Evolutionary conservation across 2,888 invertebrate species (phyloP), one percentile per base, ranked within the genome.

Genomic region (Myathropa florea): DNA sequence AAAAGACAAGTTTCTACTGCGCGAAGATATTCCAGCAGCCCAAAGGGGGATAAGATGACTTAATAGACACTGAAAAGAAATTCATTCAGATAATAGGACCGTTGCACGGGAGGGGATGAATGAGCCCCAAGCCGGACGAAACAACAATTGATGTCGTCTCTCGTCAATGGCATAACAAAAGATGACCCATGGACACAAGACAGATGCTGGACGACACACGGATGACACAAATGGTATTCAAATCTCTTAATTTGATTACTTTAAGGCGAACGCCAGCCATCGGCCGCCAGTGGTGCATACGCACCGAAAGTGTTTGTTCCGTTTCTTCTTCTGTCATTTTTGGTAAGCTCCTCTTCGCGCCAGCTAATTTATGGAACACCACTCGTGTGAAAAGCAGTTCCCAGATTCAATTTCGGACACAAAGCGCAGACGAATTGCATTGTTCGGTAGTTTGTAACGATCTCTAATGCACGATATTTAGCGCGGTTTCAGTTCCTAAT

Each of bases 241-340:
- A 86, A 86, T 86, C 75, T 86, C 60, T 79, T 71, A 78, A 75
- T 82, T 78, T 78, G 61, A 82, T 86, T 78, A 78, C 83, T 72
- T 67, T 46, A 68, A 68, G 57, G 59, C 55, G 21, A 67, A 61
- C 39, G 65, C 65, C 12, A 70, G 60, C n/a, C 39, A 60, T 39
- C 33, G 12, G 33, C 12, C 21, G 28, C 14, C 12, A 55, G 61
- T 55, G 39, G 71, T 78, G 23, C 64, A 71, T 28, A 26, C 28
- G 26, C 28, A 70, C 63, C 61, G 9, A n/a, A 33, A 78, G 21
- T 64, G n/a, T 71, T 57, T 59, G 55, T 33, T 26, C 26, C 67
- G 46, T 46, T 33, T 46, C 18, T 46, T 46, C n/a, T 46, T 46
- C 39, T n/a, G 18, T 46, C n/a, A 4, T 46, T 46, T 46, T 46